Evolutionary conservation across 2,888 invertebrate species (phyloP).

Genomic region (Hirtodrosophila alboralis): DNA sequence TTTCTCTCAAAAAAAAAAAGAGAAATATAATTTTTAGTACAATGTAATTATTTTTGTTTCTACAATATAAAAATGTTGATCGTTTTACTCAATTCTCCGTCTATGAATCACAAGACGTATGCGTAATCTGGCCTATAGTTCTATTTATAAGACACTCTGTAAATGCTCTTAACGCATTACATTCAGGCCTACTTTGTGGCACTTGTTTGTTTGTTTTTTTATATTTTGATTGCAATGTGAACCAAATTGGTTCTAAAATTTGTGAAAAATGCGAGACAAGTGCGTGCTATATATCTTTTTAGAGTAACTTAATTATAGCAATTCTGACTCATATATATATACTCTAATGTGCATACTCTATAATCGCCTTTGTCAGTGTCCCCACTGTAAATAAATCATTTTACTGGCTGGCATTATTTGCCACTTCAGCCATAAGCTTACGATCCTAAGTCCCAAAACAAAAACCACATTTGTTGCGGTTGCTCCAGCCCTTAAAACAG

Average conservation of each 20-base stretch:
- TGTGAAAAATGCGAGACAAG: conserved; percentile 5
- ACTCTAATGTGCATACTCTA: conserved; percentile 9
- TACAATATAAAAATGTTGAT: too few relatives aligned
- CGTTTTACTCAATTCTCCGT: conserved; percentile 4
- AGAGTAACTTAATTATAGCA: conserved; percentile 42
- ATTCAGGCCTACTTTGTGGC: conserved; percentile 31
- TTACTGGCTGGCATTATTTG: conserved; percentile 46
- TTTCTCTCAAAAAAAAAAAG: too few relatives aligned
- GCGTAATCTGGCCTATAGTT: conserved; percentile 23
- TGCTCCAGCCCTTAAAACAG: background rate
- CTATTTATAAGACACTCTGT: conserved; percentile 40
- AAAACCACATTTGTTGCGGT: conserved; percentile 63
- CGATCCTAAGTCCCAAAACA: conserved; percentile 44
- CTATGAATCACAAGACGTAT: conserved; percentile 50
- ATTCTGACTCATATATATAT: conserved; percentile 37
- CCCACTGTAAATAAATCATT: conserved; percentile 60
- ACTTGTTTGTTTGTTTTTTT: conserved; percentile 9
- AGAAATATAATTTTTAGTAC: too few relatives aligned
- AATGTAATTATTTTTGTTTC: too few relatives aligned
- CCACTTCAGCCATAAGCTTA: conserved; percentile 50
- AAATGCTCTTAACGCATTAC: conserved; percentile 15
- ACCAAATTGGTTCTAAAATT: conserved; percentile 4
- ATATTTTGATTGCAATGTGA: conserved; percentile 4
- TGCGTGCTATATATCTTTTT: conserved; percentile 1
- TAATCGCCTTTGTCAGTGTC: conserved; percentile 39